phyloP scores from a whole-genome alignment of 1,140 invertebrate genomes.

The Zaprionus lachaisei region DNA sequence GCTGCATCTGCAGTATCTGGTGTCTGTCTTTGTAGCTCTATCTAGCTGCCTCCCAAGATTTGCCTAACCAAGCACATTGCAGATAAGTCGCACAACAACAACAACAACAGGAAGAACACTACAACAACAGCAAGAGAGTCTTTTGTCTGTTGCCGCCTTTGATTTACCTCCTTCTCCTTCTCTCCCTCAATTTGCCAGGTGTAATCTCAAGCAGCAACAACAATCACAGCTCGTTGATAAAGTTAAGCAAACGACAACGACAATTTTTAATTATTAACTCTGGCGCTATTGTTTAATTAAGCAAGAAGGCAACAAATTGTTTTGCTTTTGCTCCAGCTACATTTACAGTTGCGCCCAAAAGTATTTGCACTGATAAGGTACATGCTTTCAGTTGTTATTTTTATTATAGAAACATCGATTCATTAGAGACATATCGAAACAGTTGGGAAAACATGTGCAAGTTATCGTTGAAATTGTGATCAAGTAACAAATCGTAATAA shows the following conservation, averaged over 20 bases:
- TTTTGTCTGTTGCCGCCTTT: slow-evolving; percentile 60
- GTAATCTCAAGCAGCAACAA: slow-evolving; percentile 55
- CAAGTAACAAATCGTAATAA: no score
- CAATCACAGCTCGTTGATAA: slow-evolving; percentile 54
- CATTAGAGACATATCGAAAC: neutral
- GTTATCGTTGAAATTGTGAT: neutral
- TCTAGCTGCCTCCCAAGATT: slow-evolving; percentile 52
- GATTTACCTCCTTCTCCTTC: slow-evolving; percentile 28
- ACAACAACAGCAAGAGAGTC: slow-evolving; percentile 52
- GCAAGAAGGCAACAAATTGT: slow-evolving; percentile 6
- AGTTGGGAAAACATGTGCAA: neutral
- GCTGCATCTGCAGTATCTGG: slow-evolving; percentile 9
- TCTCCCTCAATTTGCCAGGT: slow-evolving; percentile 59
- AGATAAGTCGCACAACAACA: slow-evolving; percentile 65
- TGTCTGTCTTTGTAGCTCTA: slow-evolving; percentile 23
- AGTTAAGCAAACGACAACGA: slow-evolving; percentile 76
- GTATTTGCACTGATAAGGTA: neutral
- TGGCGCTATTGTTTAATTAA: slow-evolving; percentile 60
- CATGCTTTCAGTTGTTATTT: neutral
- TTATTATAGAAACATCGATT: neutral
- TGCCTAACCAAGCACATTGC: slow-evolving; percentile 58
- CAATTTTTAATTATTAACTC: slow-evolving; percentile 76
- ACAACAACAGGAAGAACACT: slow-evolving; percentile 25
- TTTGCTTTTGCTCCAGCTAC: neutral
- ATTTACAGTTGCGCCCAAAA: slow-evolving; percentile 1